Evolutionary conservation across 2,888 invertebrate genomes (phyloP).

Genomic region (Andrena trimmerana): DNA sequence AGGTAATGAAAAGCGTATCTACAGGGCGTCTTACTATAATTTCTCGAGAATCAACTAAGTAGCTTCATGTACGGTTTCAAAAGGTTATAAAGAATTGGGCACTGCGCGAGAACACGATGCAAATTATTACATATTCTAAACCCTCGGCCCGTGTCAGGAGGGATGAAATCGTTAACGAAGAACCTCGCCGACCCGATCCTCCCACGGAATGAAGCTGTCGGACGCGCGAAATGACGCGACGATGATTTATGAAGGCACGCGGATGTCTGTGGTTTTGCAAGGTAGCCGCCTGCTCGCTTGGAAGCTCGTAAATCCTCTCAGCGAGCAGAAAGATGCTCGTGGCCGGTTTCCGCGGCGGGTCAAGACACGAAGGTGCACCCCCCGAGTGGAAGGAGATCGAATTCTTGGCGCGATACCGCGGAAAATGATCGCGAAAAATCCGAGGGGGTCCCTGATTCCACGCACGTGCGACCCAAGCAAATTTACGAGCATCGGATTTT

Average conservation of each 20-base stretch:
- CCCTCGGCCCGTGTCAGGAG: background rate
- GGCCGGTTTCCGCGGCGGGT: conserved; percentile 15
- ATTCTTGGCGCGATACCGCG: conserved; percentile 16
- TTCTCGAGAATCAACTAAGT: no score
- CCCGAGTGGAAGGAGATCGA: conserved; percentile 29
- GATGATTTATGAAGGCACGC: conserved; percentile 65
- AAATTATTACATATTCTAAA: no score
- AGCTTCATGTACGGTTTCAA: no score
- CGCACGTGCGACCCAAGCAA: conserved; percentile 46
- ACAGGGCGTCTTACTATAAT: no score
- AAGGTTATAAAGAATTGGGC: no score
- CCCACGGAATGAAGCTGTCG: conserved; percentile 63
- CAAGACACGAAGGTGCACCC: background rate
- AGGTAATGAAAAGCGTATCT: no score
- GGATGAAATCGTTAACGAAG: conserved; percentile 24
- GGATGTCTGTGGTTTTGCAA: conserved; percentile 9
- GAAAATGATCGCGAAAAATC: conserved; percentile 62
- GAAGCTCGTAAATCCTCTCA: conserved; percentile 61
- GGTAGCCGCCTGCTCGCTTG: conserved; percentile 27
- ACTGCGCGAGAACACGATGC: no score
- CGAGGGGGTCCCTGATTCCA: conserved; percentile 34
- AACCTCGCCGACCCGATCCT: conserved; percentile 19
- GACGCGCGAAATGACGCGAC: conserved; percentile 66
- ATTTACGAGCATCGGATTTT: conserved; percentile 39
- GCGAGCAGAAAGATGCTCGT: conserved; percentile 18